Percentiles rank a stretch among this genome's conserved stretches.
Conservation (phyloP, 1,140 invertebrate species). For the Drosophila nigrodunni region DNA sequence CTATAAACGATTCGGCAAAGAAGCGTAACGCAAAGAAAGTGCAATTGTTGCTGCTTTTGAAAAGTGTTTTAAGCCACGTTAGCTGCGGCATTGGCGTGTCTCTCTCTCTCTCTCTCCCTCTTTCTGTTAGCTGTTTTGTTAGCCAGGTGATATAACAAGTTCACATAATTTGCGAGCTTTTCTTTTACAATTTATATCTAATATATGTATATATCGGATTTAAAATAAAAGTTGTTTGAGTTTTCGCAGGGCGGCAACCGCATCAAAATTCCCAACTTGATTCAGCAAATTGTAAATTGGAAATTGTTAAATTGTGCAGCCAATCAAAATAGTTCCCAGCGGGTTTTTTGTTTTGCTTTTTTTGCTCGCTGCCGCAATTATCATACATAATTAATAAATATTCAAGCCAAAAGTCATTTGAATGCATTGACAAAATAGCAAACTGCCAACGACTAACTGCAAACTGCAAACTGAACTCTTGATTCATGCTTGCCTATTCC, state of each 20-base stretch:
- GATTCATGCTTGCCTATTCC: background rate
- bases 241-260: constrained; percentile 51
- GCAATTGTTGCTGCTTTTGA: constrained; percentile 54
- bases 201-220: constrained; percentile 8
- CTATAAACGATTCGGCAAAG: constrained; percentile 70
- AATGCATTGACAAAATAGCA: constrained; percentile 28
- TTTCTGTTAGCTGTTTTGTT: constrained; percentile 10
- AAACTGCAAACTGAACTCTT: constrained; percentile 14
- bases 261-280: constrained; percentile 61
- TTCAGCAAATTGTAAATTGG: constrained; percentile 43
- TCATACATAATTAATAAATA: constrained; percentile 70
- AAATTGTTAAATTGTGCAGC: constrained; percentile 46
- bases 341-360: constrained; percentile 2
- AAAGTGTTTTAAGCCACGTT: constrained; percentile 64
- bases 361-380: constrained; percentile 43
- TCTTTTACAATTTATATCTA: constrained; percentile 66
- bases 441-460: constrained; percentile 1
- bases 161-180: constrained; percentile 78
- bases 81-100: constrained; percentile 14
- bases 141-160: constrained; percentile 78
- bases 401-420: constrained; percentile 15
- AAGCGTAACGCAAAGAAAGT: constrained; percentile 83
- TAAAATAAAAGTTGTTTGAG: constrained; percentile 40
- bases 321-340: constrained; percentile 72
- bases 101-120: background rate